phyloP scores from a whole-genome alignment of 2,113 vertebrate genomes.

The Hemiprocne comata region DNA sequence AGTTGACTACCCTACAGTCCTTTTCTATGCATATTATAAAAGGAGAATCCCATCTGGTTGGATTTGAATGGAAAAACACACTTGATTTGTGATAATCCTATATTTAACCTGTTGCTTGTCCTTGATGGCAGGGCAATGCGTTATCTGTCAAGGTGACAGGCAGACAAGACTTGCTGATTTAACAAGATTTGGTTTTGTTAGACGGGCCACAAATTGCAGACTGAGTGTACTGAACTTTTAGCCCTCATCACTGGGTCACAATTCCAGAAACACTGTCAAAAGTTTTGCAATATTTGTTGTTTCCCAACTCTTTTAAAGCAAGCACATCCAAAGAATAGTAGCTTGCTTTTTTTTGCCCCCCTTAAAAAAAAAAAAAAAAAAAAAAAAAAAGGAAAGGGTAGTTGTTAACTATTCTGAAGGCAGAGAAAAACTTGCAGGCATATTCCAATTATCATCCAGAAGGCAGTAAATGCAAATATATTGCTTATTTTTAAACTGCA shows the following conservation, averaged over 20 bases:
- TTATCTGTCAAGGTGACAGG: not conserved
- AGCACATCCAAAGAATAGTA: not conserved
- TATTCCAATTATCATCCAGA: not conserved
- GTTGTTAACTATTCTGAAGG: not conserved
- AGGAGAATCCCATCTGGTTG: not conserved
- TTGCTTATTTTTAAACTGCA: not conserved
- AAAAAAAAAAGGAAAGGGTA: not conserved
- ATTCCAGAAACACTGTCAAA: not conserved
- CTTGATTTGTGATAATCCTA: not conserved
- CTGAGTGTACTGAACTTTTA: not conserved
- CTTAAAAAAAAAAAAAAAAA: not conserved
- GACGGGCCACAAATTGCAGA: not conserved
- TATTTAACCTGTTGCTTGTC: not conserved
- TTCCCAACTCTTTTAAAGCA: constrained; percentile 9
- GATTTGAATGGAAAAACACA: not conserved
- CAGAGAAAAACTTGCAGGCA: not conserved
- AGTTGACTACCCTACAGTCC: not conserved
- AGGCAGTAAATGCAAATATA: not conserved
- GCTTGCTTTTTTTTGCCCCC: too few relatives aligned
- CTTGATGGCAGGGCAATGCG: not conserved
- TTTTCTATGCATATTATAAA: not conserved
- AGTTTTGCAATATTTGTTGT: constrained; percentile 47
- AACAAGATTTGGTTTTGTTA: not conserved
- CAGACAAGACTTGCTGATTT: not conserved
- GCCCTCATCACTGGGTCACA: not conserved